These are phyloP conservation scores for Epinephelus cyanopodus DNA, from an alignment of 2,113 vertebrate genomes.

Conservation along the genomic window DNA sequence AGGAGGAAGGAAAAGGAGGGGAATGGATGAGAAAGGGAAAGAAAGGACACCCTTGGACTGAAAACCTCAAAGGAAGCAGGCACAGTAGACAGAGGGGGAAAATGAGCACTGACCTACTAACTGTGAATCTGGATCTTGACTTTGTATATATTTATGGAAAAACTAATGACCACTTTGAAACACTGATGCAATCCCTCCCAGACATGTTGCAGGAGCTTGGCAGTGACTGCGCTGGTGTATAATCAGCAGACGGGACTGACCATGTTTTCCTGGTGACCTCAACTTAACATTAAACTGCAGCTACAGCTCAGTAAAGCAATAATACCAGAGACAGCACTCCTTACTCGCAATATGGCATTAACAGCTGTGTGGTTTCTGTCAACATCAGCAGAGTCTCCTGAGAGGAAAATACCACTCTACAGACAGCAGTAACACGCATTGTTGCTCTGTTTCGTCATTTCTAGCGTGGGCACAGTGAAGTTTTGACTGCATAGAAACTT, in stretches of 20 bases:
- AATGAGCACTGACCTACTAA: neutral
- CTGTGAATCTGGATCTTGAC: slow-evolving; percentile 1
- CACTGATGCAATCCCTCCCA: slow-evolving; percentile 27
- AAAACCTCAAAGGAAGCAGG: neutral
- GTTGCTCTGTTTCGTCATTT: neutral
- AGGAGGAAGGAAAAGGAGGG: neutral
- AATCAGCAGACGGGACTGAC: slow-evolving; percentile 50
- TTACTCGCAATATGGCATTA: neutral
- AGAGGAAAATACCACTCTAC: slow-evolving; percentile 10
- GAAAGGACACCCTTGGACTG: neutral
- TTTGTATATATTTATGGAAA: slow-evolving; percentile 20
- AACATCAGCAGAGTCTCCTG: slow-evolving; percentile 1
- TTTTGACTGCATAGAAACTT: neutral
- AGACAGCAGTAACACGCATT: neutral
- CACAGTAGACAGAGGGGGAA: neutral
- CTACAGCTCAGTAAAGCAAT: slow-evolving; percentile 2
- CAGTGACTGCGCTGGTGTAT: slow-evolving; percentile 1
- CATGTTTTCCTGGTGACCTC: slow-evolving; percentile 44
- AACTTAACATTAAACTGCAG: slow-evolving; percentile 24
- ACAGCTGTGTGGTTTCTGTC: slow-evolving; percentile 12
- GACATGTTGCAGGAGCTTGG: slow-evolving; percentile 35
- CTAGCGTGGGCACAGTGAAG: neutral
- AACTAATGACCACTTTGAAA: slow-evolving; percentile 25
- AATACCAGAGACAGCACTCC: slow-evolving; percentile 16
- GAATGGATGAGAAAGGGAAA: slow-evolving; percentile 2